A percentile compares a stretch with the other conserved stretches of the same genome.
phyloP scores from a whole-genome alignment of 2,797 vertebrate genomes.

The Helostoma temminkii region DNA sequence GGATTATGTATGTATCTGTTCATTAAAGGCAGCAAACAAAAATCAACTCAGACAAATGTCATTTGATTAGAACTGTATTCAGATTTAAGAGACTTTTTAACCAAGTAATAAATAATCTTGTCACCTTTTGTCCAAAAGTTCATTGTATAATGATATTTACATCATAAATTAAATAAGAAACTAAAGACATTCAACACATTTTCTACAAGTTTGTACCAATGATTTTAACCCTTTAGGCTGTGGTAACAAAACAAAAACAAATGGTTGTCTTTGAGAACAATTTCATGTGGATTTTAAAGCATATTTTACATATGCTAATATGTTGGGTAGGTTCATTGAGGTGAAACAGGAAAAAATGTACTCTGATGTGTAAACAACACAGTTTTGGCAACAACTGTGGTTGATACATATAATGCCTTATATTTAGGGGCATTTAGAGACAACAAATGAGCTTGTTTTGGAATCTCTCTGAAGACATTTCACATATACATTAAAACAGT shows the following conservation, averaged over 20 bases:
- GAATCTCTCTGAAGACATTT: conserved; percentile 35
- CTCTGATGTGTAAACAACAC: conserved; percentile 62
- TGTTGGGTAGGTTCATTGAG: conserved; percentile 30
- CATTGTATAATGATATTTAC: conserved; percentile 85
- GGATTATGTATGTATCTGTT: conserved; percentile 7
- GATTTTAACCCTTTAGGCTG: conserved; percentile 68
- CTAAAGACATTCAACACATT: conserved; percentile 89
- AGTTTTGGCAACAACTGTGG: conserved; percentile 23
- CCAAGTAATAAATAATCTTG: conserved; percentile 98
- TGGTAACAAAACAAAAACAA: conserved; percentile 23
- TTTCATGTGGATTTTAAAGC: conserved; percentile 39
- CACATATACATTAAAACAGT: conserved; percentile 41
- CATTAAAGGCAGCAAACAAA: conserved; percentile 18
- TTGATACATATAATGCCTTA: conserved; percentile 41
- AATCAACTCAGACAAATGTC: conserved; percentile 47
- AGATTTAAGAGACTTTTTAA: conserved; percentile 84
- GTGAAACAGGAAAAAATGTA: conserved; percentile 49
- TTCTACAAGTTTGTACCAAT: conserved; percentile 69
- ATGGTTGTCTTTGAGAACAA: conserved; percentile 40
- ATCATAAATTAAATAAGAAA: conserved; percentile 95
- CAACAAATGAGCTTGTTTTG: conserved; percentile 62
- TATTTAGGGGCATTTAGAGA: conserved; percentile 65
- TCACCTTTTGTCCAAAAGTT: conserved; percentile 88
- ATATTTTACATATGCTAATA: conserved; percentile 40
- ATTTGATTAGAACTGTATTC: conserved; percentile 87